Base-by-base conservation (phyloP, 2,888 invertebrate genomes). In the Caenorhabditis angaria region DNA sequence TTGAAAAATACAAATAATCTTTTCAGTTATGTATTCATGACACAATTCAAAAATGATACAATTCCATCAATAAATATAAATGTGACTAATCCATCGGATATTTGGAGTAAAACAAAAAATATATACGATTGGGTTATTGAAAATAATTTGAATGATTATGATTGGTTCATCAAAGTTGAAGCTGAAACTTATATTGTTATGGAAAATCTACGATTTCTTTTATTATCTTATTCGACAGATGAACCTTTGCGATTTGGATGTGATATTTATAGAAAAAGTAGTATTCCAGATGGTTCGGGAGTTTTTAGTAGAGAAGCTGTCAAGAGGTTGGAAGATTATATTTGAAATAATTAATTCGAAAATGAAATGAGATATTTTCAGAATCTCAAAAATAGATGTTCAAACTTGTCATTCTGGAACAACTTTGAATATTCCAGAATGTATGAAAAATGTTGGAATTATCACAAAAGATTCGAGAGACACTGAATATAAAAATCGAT, bases 91-190 rank as follows among this genome's bases (percentile, higher is more conserved):
- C 86, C 85, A 24, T 29, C 97, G 18, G 91, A 96, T 86, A 92
- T 99, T 20, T 99, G 97, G 97, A 95, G 92, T 2, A 99, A 99
- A 90, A 97, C 97, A 0, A 96, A 95, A 89, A 93, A 92, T 91
- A 93, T 79, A 90, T 95, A 80, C 87, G 89, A 82, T 53, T 89
- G 89, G 75, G 81, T 89, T 6, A 88, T 89, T 76, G 85, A 88
- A 27, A 71, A 89, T 65, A 86, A 86, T 70, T 71, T 86, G 62
- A 91, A 89, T 56, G 87, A 89, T 27, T 89, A 87, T 64, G 90
- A 90, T 70, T 90, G 89, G 89, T 97, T 99, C 88, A 90, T 97
- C 84, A 99, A 99, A 88, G 97, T 97, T 20, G 97, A 97, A 87
- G 97, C 97, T 88, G 97, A 97, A 87, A 97, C 97, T 91, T 97